These are phyloP conservation scores for Typhlichthys subterraneus DNA, from an alignment of 2,797 vertebrate species.

Conservation along the genomic window DNA sequence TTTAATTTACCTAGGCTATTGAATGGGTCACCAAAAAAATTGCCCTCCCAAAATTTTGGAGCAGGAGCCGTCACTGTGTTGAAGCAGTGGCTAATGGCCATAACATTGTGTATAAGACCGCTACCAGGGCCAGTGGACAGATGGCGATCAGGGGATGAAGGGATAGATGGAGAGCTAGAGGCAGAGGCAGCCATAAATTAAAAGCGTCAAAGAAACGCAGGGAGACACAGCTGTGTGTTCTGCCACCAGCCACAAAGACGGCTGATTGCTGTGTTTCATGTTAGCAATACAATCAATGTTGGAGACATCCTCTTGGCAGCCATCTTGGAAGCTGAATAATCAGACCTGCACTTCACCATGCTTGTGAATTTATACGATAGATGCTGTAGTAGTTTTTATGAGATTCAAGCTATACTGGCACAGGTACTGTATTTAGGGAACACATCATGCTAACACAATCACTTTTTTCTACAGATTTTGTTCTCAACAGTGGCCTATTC, in stretches of 20 bases:
- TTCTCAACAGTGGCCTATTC: constrained; percentile 13
- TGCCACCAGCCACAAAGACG: constrained; percentile 52
- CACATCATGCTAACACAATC: background rate
- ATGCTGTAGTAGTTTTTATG: background rate
- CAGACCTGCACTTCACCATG: constrained; percentile 49
- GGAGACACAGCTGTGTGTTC: constrained; percentile 54
- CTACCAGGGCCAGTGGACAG: constrained; percentile 43
- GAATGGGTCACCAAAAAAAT: no score
- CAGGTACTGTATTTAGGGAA: background rate
- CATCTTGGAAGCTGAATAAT: constrained; percentile 55
- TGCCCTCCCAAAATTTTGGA: no score
- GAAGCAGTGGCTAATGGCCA: constrained; percentile 4
- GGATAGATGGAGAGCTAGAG: constrained; percentile 41
- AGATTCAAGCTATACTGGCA: background rate
- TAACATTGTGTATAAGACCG: constrained; percentile 55
- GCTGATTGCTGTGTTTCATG: constrained; percentile 58
- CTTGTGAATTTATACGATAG: background rate
- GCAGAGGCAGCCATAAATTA: constrained; percentile 28
- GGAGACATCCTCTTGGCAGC: constrained; percentile 49
- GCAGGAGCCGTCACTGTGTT: no score
- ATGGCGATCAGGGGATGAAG: constrained; percentile 51
- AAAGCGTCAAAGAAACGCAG: constrained; percentile 40
- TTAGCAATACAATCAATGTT: constrained; percentile 49
- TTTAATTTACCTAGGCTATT: no score
- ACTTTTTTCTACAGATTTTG: constrained; percentile 7